Conservation (phyloP, 2,888 invertebrate genomes). For the Calephelis perditalis region DNA sequence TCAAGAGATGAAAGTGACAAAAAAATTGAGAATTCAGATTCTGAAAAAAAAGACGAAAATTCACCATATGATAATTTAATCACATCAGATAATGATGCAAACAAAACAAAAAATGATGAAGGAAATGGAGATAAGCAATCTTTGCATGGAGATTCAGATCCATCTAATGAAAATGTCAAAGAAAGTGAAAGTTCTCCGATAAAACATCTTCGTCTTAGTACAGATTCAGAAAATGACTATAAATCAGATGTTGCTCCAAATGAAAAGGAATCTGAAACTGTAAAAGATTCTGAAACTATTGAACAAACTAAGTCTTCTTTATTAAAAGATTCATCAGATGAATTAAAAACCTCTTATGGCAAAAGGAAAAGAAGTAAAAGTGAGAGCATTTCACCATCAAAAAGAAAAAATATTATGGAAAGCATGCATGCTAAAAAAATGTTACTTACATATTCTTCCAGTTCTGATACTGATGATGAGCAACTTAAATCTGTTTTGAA, state of each 20-base stretch:
- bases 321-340: conserved; percentile 37
- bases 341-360: conserved; percentile 28
- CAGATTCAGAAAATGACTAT: background rate
- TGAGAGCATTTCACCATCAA: conserved; percentile 36
- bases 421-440: conserved; percentile 57
- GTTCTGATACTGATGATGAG: conserved; percentile 62
- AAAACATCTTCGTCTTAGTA: background rate
- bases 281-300: conserved; percentile 19
- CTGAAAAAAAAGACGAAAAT: background rate
- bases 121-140: background rate
- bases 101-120: background rate
- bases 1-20: background rate
- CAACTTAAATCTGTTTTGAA: conserved; percentile 40
- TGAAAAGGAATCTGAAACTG: conserved; percentile 18
- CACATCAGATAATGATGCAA: background rate
- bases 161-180: background rate
- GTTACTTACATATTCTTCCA: conserved; percentile 52
- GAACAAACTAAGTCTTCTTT: conserved; percentile 28
- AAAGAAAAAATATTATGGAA: conserved; percentile 49
- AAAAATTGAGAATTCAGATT: background rate
- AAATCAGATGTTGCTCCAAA: background rate
- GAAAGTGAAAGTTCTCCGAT: background rate
- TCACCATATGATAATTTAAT: background rate
- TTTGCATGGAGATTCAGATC: background rate
- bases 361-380: conserved; percentile 31